These are phyloP conservation scores for Drosophila acutilabella DNA, from an alignment of 2,888 invertebrate species.

Conservation along the genomic window DNA sequence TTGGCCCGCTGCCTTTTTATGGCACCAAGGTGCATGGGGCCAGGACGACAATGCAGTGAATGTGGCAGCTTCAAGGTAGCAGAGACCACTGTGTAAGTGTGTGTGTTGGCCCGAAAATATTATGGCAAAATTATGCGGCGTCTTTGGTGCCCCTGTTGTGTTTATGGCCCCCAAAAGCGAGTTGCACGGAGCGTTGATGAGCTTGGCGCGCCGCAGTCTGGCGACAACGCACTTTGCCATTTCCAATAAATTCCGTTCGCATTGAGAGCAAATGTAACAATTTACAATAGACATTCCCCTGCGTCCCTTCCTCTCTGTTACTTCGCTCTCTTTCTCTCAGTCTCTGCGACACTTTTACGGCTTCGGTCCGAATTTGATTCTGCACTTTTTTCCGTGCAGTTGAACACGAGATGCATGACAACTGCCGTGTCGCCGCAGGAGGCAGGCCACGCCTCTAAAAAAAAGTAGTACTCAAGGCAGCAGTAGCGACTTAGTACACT, in stretches of 20 bases:
- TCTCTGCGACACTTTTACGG: background rate
- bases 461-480: background rate
- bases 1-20: constrained; percentile 75
- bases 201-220: constrained; percentile 64
- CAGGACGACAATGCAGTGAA: constrained; percentile 58
- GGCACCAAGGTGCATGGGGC: constrained; percentile 71
- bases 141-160: constrained; percentile 73
- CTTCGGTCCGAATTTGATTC: constrained; percentile 18
- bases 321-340: background rate
- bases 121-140: constrained; percentile 76
- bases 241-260: constrained; percentile 46
- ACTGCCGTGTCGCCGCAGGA: constrained; percentile 33
- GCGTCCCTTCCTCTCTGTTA: background rate
- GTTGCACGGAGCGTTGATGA: constrained; percentile 63
- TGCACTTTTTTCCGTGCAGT: constrained; percentile 82
- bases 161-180: constrained; percentile 67
- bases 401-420: constrained; percentile 82
- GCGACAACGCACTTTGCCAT: constrained; percentile 68
- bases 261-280: constrained; percentile 62
- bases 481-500: constrained; percentile 2
- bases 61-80: constrained; percentile 54
- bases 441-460: background rate
- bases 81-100: constrained; percentile 10
- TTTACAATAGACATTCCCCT: constrained; percentile 62
- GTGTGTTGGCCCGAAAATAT: constrained; percentile 67